Evolutionary conservation across 2,113 vertebrate genomes (phyloP), one percentile per base, ranked within the genome.

Genomic region (Chascanopsetta lugubris): DNA sequence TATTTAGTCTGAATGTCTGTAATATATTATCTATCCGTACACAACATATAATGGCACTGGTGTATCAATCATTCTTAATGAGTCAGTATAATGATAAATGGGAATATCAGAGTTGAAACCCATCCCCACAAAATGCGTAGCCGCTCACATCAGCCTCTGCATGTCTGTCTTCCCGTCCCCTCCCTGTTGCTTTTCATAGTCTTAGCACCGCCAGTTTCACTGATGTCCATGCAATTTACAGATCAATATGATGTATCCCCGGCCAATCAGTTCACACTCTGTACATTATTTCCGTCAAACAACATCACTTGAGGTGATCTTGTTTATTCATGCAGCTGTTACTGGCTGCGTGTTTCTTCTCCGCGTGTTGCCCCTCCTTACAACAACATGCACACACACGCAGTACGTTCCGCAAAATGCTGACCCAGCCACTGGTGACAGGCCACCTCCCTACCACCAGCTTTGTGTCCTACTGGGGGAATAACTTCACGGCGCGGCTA

Each of bases 391-490:
- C 24, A 50, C 48, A 60, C 56, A 79, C 71, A 65, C 21, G 8
- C 77, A 75, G 22, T 77, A 58, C 13, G 30, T 56, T 69, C 40
- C 59, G 61, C 63, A 82, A 80, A 80, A 54, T 81, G 82, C 85
- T 86, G 83, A 86, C 84, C 72, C 63, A 70, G 75, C 66, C 71
- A 20, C 68, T 63, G 45, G 84, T 87, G 75, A 82, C 70, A 64
- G 68, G 68, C 82, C 76, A 71, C 74, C 68, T 65, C 72, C 78
- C 75, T 47, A 6, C 68, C 9, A 63, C 64, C 43, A 50, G 78
- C 69, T 71, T 64, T 73, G 78, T 81, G 57, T 77, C 71, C 24
- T 69, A 62, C 53, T 20, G 30, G 50, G 50, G 45, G 68, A 57
- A 72, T 75, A 68, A 61, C 55, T 83, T 29, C 1, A 47, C 70